phyloP scores from a whole-genome alignment of 2,797 vertebrate genomes.

The Xiphorhynchus erythropygius region DNA sequence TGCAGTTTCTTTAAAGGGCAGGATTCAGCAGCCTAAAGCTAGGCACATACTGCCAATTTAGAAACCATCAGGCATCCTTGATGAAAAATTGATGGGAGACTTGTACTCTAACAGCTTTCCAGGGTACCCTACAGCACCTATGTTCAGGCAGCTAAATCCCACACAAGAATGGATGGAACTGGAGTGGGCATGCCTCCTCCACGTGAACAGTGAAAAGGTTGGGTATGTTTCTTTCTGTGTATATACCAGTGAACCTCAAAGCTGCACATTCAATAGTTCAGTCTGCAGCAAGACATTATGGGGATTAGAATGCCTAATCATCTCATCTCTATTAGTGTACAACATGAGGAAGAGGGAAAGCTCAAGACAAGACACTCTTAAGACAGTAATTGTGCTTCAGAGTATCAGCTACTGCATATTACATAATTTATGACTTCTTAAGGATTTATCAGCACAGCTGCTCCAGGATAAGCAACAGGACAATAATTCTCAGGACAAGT shows the following conservation, averaged over 20 bases:
- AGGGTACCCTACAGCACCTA: not conserved
- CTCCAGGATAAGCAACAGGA: not conserved
- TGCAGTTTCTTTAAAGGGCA: not conserved
- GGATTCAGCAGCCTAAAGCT: not conserved
- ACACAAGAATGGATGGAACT: not conserved
- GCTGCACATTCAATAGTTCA: not conserved
- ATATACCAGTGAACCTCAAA: not conserved
- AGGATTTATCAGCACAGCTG: not conserved
- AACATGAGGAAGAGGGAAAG: not conserved
- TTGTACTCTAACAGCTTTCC: not conserved
- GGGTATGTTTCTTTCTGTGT: accelerated
- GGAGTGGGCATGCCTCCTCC: not conserved
- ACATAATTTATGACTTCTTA: not conserved
- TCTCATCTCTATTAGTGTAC: not conserved
- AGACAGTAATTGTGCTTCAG: not conserved
- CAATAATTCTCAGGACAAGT: not conserved
- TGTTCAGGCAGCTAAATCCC: not conserved
- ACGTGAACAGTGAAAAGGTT: not conserved
- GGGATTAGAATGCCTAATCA: not conserved
- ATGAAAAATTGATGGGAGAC: not conserved
- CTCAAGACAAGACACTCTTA: not conserved
- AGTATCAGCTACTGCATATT: not conserved
- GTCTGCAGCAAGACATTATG: not conserved
- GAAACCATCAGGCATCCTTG: not conserved
- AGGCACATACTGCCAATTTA: not conserved